phyloP scores from a whole-genome alignment of 2,797 vertebrate species.

The Pseudopleuronectes americanus region DNA sequence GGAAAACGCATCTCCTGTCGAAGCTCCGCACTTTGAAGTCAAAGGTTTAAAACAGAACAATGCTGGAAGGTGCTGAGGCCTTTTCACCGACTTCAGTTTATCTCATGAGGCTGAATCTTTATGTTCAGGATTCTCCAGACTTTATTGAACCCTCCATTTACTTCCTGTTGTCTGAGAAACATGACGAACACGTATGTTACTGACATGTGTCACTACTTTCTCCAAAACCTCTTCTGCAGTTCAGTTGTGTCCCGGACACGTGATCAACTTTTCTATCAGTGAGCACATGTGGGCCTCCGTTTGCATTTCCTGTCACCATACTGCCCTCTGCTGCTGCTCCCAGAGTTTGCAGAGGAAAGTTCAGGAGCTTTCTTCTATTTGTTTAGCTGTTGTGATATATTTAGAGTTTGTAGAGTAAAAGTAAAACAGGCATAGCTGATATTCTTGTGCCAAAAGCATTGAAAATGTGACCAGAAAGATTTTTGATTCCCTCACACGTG shows the following conservation, averaged over 20 bases:
- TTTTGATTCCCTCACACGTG: too few relatives aligned
- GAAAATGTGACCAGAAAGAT: too few relatives aligned
- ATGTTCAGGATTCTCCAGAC: not conserved
- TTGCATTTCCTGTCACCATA: constrained; percentile 51
- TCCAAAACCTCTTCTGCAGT: not conserved
- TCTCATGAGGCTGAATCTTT: constrained; percentile 15
- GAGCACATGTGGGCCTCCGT: constrained; percentile 25
- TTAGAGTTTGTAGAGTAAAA: not conserved
- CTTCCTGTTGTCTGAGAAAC: not conserved
- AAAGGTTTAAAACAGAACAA: constrained; percentile 76
- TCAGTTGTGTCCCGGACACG: constrained; percentile 24
- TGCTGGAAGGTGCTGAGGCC: constrained; percentile 53
- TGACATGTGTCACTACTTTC: not conserved
- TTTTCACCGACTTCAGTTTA: constrained; percentile 34
- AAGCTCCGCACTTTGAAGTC: constrained; percentile 77
- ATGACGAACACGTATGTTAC: not conserved
- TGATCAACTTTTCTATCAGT: not conserved
- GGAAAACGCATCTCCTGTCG: constrained; percentile 77
- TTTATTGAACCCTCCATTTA: not conserved
- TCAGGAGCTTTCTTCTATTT: not conserved
- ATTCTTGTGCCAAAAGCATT: too few relatives aligned
- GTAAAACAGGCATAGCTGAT: too few relatives aligned
- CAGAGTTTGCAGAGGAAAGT: constrained; percentile 9
- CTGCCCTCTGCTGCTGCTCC: constrained; percentile 71
- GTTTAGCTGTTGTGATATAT: not conserved